Evolutionary conservation across 2,888 invertebrate species (phyloP).

Genomic region (Heteropelma amictum): DNA sequence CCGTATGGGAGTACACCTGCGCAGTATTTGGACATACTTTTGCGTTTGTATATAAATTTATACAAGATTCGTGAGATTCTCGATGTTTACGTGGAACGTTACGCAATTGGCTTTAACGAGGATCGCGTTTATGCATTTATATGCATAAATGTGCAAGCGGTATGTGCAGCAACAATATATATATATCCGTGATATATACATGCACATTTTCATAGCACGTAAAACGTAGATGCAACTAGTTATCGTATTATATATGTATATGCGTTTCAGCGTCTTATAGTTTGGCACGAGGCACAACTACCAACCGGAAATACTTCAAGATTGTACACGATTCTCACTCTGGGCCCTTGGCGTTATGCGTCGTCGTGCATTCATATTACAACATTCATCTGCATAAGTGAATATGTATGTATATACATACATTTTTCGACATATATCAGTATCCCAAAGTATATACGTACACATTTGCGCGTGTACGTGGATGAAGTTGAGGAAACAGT

Average conservation of each 20-base stretch:
- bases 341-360: slow-evolving; percentile 42
- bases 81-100: slow-evolving; percentile 41
- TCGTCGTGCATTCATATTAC: slow-evolving; percentile 33
- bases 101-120: slow-evolving; percentile 45
- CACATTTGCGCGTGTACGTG: not conserved
- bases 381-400: not conserved
- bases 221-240: slow-evolving; percentile 19
- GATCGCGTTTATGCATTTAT: slow-evolving; percentile 6
- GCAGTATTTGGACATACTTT: too few relatives aligned
- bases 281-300: slow-evolving; percentile 42
- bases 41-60: too few relatives aligned
- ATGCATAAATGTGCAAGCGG: not conserved
- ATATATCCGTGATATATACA: not conserved
- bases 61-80: slow-evolving; percentile 11
- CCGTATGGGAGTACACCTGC: too few relatives aligned
- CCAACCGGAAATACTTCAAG: slow-evolving; percentile 50
- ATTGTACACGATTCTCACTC: slow-evolving; percentile 22
- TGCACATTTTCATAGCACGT: not conserved
- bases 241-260: not conserved
- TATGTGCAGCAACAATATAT: too few relatives aligned
- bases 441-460: not conserved
- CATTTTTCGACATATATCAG: not conserved
- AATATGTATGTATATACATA: too few relatives aligned
- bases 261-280: slow-evolving; percentile 23
- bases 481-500: not conserved